Evolutionary conservation across 2,888 invertebrate species (phyloP).

Genomic region (Apamea sordens): DNA sequence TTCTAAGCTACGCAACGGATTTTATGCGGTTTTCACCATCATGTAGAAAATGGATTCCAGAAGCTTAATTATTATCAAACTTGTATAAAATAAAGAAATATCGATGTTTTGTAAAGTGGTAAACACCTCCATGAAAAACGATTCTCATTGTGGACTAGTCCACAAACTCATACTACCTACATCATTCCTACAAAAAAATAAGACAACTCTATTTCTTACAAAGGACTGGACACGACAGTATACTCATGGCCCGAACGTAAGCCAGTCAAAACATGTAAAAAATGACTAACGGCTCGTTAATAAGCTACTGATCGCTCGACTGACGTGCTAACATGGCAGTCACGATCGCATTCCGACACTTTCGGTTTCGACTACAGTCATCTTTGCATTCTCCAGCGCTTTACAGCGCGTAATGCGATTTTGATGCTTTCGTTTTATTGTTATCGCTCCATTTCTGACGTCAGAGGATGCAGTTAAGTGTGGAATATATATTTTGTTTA

Average conservation of each 20-base stretch:
- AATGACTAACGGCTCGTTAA: conserved; percentile 48
- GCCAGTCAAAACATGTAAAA: conserved; percentile 1
- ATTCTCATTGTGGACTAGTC: background rate
- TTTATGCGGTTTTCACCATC: no score
- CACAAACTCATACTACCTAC: background rate
- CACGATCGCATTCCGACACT: conserved; percentile 61
- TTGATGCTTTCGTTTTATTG: conserved; percentile 45
- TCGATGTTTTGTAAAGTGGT: no score
- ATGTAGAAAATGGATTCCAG: background rate
- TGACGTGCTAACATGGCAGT: conserved; percentile 42
- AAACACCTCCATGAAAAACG: background rate
- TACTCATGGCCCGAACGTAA: no score
- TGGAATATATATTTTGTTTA: conserved; percentile 30
- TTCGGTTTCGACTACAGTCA: conserved; percentile 29
- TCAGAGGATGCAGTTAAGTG: conserved; percentile 27
- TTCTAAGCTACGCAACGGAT: no score
- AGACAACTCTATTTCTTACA: background rate
- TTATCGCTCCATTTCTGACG: conserved; percentile 20
- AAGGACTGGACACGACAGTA: background rate
- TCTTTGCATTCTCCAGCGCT: conserved; percentile 31
- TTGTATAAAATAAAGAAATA: no score
- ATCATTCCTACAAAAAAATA: background rate
- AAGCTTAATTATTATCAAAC: no score
- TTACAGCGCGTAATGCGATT: conserved; percentile 32
- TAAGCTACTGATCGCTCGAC: conserved; percentile 24